phyloP scores from a whole-genome alignment of 2,113 vertebrate genomes.

The Cettia cetti region DNA sequence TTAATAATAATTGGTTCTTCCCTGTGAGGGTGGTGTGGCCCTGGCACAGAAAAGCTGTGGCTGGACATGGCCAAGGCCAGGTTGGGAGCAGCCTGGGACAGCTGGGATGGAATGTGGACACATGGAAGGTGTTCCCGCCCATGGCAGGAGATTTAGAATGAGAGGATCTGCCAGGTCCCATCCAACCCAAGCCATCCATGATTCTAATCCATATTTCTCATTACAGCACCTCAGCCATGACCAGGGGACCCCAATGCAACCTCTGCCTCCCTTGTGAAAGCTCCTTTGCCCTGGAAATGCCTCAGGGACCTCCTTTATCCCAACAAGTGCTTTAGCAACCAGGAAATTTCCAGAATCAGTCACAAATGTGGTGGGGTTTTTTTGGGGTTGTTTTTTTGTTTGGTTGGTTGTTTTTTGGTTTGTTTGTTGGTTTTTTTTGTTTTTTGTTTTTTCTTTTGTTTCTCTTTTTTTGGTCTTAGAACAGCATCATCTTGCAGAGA shows the following conservation, averaged over 20 bases:
- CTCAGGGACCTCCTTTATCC: not conserved
- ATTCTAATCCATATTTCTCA: not conserved
- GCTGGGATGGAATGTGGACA: not conserved
- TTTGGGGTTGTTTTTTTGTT: too few relatives aligned
- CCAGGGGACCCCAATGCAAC: not conserved
- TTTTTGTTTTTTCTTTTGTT: too few relatives aligned
- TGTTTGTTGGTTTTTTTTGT: too few relatives aligned
- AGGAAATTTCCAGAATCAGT: not conserved
- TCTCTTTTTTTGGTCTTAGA: not conserved
- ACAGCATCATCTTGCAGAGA: not conserved
- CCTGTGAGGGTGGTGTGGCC: not conserved
- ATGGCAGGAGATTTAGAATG: not conserved
- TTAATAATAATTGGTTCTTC: not conserved
- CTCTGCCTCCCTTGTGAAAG: not conserved
- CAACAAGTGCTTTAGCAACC: not conserved
- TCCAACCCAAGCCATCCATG: not conserved
- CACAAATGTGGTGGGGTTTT: not conserved
- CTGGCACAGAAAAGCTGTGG: not conserved
- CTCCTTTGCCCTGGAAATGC: not conserved
- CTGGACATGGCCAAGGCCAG: not conserved
- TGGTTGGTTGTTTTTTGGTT: too few relatives aligned
- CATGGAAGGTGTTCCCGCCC: not conserved
- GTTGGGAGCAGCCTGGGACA: not conserved
- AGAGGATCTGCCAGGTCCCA: fast-evolving
- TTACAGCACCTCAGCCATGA: not conserved